These are phyloP conservation scores for Spea hammondii DNA, from an alignment of 2,797 vertebrate species.

Conservation along the genomic window DNA sequence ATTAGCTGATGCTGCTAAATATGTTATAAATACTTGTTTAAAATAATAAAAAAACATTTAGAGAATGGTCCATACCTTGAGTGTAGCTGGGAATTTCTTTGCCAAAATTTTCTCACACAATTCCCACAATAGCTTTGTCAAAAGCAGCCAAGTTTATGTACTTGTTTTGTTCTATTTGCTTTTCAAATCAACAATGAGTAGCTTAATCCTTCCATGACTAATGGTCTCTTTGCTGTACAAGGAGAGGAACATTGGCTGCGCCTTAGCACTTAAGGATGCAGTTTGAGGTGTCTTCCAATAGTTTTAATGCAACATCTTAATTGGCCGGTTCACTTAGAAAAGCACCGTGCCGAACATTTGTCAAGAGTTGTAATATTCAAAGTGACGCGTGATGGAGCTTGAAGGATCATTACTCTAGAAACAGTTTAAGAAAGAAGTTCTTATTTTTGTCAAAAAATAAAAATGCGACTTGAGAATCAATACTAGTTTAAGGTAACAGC, in stretches of 20 bases:
- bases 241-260: slow-evolving; percentile 7
- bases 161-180: slow-evolving; percentile 40
- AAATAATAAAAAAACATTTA: too few species aligned
- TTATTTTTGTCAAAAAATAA: slow-evolving; percentile 11
- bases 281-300: slow-evolving; percentile 34
- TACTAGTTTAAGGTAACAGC: slow-evolving; percentile 9
- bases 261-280: slow-evolving; percentile 29
- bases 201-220: slow-evolving; percentile 37
- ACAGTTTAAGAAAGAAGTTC: slow-evolving; percentile 21
- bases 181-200: slow-evolving; percentile 42
- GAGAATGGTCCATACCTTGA: too few species aligned
- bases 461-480: not conserved
- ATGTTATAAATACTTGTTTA: too few species aligned
- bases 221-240: slow-evolving; percentile 21
- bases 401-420: slow-evolving; percentile 33
- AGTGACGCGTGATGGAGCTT: slow-evolving; percentile 39
- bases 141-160: slow-evolving; percentile 33
- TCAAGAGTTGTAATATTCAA: slow-evolving; percentile 48
- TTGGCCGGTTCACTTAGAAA: slow-evolving; percentile 52
- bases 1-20: too few species aligned
- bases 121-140: slow-evolving; percentile 32
- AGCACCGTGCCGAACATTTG: slow-evolving; percentile 32
- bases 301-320: slow-evolving; percentile 48
- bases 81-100: too few species aligned
- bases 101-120: slow-evolving; percentile 6